Base-by-base conservation (phyloP, 2,797 vertebrate genomes). In the Phoebastria nigripes region DNA sequence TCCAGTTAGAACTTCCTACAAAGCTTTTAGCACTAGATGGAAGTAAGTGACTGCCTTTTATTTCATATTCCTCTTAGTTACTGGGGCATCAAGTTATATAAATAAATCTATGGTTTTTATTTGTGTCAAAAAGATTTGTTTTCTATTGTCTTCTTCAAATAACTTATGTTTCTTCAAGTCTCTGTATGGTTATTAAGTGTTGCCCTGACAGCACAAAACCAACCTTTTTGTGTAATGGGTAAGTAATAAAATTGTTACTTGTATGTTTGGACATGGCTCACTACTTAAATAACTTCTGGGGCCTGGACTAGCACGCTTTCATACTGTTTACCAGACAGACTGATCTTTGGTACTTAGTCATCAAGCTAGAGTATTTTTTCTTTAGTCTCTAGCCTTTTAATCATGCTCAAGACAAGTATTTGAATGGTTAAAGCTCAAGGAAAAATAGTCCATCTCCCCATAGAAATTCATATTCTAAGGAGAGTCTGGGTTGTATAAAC, bases 21-120 rank as follows among this genome's bases (percentile, higher is more conserved):
- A 99, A 97, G 99, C 99, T 4, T 99, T 99, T 97, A 99, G 99
- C 98, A 99, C 99, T 51, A 98, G 99, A 37, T 99, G 99, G 99
- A 99, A 99, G 99, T 99, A 98, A 99, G 99, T 98, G 39, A 19
- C 39, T 94, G 9, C 26, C 11, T 54, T 61, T 42, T 83, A 49
- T 91, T 79, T 93, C 6, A 20, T 87, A 33, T 79, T 71, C 17
- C 11, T 76, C 17, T 33, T n/a, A 18, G 31, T 28, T 69, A 16
- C 6, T 7, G 11, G 4, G 12, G 2, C 15, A 67, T 74, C 33
- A 46, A 20, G 9, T 85, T 51, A 22, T 8, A 15, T 33, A 46
- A 56, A 46, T 42, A 70, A 10, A 51, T 28, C 9, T 9, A 3
- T 24, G 6, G 0, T 3, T 33, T 61, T 20, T 67, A 8, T 74